phyloP scores from a whole-genome alignment of 2,888 invertebrate species.

The Xanthia togata region DNA sequence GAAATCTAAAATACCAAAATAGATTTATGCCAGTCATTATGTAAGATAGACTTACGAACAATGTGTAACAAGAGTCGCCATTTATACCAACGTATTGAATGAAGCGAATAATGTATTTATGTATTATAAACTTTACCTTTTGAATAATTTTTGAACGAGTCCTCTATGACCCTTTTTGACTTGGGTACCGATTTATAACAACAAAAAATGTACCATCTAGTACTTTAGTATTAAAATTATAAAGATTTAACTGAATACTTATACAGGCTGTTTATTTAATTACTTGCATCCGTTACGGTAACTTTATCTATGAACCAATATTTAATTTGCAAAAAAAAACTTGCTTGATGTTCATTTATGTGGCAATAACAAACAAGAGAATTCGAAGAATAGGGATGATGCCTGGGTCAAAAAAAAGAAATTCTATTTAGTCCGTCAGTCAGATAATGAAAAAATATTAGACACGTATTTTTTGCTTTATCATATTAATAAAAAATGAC shows the following conservation, averaged over 20 bases:
- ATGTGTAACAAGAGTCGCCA: not conserved
- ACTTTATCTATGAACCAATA: not conserved
- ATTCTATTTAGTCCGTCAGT: no score
- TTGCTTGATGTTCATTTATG: no score
- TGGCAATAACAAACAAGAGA: no score
- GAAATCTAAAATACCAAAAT: no score
- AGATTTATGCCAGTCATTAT: conserved; percentile 38
- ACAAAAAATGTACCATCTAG: not conserved
- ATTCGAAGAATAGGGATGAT: no score
- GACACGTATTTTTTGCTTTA: no score
- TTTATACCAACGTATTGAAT: conserved; percentile 33
- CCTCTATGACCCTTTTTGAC: not conserved
- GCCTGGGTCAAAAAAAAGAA: no score
- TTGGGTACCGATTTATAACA: not conserved
- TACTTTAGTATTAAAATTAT: not conserved
- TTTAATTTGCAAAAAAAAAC: no score
- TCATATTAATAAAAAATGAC: no score
- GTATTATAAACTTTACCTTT: conserved; percentile 17
- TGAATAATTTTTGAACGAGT: not conserved
- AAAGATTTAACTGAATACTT: not conserved
- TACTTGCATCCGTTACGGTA: not conserved
- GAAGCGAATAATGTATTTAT: conserved; percentile 14
- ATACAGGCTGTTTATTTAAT: conserved; percentile 2
- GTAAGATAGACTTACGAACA: conserved; percentile 40
- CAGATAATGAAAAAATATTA: no score